phyloP scores from a whole-genome alignment of 2,888 invertebrate species.

The Andrena hattorfiana region DNA sequence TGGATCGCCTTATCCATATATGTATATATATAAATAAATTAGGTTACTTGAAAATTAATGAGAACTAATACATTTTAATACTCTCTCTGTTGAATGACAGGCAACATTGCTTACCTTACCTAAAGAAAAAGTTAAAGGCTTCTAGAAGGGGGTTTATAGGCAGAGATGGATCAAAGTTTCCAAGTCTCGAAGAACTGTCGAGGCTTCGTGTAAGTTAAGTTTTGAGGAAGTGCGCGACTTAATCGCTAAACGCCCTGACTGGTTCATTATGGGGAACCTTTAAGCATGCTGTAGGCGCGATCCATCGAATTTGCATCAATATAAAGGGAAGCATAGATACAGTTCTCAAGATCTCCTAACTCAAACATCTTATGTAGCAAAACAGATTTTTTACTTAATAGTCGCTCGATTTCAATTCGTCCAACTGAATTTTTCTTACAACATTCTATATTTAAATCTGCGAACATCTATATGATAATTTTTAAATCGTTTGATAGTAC shows the following conservation, averaged over 20 bases:
- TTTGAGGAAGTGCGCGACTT: conserved; percentile 65
- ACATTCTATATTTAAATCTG: too few species aligned
- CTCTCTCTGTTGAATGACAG: conserved; percentile 42
- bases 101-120: conserved; percentile 55
- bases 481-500: too few species aligned
- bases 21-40: not conserved
- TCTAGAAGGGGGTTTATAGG: conserved; percentile 61
- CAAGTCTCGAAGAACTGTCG: conserved; percentile 75
- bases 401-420: not conserved
- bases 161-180: conserved; percentile 76
- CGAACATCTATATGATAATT: too few species aligned
- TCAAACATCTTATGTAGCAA: not conserved
- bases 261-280: conserved; percentile 56
- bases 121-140: conserved; percentile 62
- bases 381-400: not conserved
- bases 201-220: conserved; percentile 71
- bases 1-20: too few species aligned
- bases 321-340: not conserved
- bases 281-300: conserved; percentile 36
- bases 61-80: conserved; percentile 38
- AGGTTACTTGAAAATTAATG: not conserved
- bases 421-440: too few species aligned
- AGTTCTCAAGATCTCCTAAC: not conserved
- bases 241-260: conserved; percentile 69
- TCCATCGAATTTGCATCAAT: conserved; percentile 42